Evolutionary conservation across 64 coral and sea anemone species (phyloP).

Genomic region (Cladopsammia gracilis): DNA sequence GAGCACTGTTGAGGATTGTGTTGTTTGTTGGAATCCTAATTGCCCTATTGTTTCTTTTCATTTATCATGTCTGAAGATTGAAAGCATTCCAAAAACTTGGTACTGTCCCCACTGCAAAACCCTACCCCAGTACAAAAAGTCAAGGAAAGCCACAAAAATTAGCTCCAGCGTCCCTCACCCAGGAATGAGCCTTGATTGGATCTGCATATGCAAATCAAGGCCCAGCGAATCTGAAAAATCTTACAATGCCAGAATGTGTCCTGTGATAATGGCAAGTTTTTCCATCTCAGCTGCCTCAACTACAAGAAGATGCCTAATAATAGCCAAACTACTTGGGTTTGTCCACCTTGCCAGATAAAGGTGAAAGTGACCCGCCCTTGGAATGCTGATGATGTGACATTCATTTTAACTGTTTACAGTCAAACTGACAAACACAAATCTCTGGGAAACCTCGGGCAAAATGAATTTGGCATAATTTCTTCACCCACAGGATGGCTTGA

Average conservation of each 20-base stretch:
- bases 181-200: conserved; percentile 6
- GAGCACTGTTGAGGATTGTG: not conserved
- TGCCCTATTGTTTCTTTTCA: conserved; percentile 9
- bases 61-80: conserved; percentile 35
- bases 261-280: conserved; percentile 24
- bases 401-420: not conserved
- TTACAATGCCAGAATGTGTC: not conserved
- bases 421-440: conserved; percentile 6
- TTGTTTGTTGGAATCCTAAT: conserved; percentile 49
- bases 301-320: conserved; percentile 29
- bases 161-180: not conserved
- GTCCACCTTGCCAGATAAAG: conserved; percentile 1
- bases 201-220: conserved; percentile 4
- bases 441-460: not conserved
- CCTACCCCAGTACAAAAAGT: conserved; percentile 58
- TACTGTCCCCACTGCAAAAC: conserved; percentile 51
- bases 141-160: not conserved
- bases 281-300: conserved; percentile 14
- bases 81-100: conserved; percentile 29
- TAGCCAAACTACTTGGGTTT: conserved; percentile 3
- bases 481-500: conserved; percentile 22
- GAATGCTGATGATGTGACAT: not conserved
- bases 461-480: not conserved
- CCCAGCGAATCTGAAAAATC: not conserved
- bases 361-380: not conserved